Base-by-base conservation (phyloP, 1,140 invertebrate species). In the Hirudo medicinalis region DNA sequence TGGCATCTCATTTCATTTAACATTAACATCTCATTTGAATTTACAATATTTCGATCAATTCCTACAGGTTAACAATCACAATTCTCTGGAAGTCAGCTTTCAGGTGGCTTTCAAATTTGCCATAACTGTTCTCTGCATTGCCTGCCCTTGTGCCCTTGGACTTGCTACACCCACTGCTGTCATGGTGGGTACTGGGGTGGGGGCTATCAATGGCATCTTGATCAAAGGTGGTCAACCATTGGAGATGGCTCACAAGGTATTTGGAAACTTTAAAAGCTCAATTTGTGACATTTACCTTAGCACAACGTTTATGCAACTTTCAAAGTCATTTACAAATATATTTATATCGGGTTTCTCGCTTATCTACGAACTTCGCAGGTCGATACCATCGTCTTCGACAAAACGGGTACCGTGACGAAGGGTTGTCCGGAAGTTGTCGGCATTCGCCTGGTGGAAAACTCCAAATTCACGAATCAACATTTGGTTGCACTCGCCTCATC, bases 111-210 rank as follows among this genome's bases (percentile, higher is more conserved):
- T 97, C 82, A 88, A 94, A 78, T 97, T 93, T 81, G 93, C 94
- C 0, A 84, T 99, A 6, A 96, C 92, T 27, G 95, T 99, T 2
- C 82, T 99, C 57, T 92, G 94, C 8, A 98, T 99, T 74, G 95
- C 96, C 2, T 99, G 96, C 81, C 96, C 96, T 0, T 99, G 96
- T 82, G 91, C 95, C 29, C 82, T 99, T 11, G 96, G 96, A 0
- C 82, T 99, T 71, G 96, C 96, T 49, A 99, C 96, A 13, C 96
- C 96, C 19, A 99, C 96, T 0, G 96, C 94, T 5, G 93, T 97
- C 0, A 97, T 97, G 94, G 94, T 97, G n/a, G 81, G 81, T 0
- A 82, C 81, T 11, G 81, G 81, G 15, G 91, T 97, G 1, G 96
- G 94, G 0, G 95, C 96, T 2, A 82, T 87, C 0, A 93, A 96